Base-by-base conservation (phyloP, 1,140 invertebrate genomes). In the Vanessa tameamea region DNA sequence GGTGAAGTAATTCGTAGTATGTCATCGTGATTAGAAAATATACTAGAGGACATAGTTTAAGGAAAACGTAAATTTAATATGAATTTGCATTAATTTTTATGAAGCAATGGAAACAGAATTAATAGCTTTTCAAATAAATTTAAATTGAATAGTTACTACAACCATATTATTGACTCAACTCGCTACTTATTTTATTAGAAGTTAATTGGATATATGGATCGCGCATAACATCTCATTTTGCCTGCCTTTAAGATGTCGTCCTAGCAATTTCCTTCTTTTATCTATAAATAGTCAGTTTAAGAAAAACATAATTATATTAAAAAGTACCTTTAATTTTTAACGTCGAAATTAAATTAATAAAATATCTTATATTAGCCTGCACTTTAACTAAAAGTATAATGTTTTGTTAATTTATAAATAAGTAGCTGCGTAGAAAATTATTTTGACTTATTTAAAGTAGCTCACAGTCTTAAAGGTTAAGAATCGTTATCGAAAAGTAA, bases 1-100 rank as follows among this genome's bases (percentile, higher is more conserved):
- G 82, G 82, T 85, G 83, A 87, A 85, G 80, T 75, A 82, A 77
- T 69, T 78, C 66, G 75, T 80, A 80, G 82, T 69, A 70, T 69
- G 80, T 82, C 78, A 75, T 72, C 75, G 82, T 83, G 82, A 76
- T 80, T 69, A 69, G 66, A 16, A 43, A 69, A 69, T 69, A 11
- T 61, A 53, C 57, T 69, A 69, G 53, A n/a, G 26, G 50, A 69
- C 16, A 55, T 68, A 69, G 66, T 16, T 57, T 69, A 69, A 69
- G 66, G 47, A 37, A 59, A 57, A 69, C 16, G 57, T 69, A 57
- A 14, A 26, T 69, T 47, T 57, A 69, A 55, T 53, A 69, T 59
- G 50, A 69, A 59, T 57, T 59, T 69, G 66, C 66, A 53, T 69
- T 69, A 69, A 53, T 59, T 69, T 69, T 69, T 69, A 57, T 69